Base-by-base conservation (phyloP, 2,113 vertebrate species). In the Indicator indicator region DNA sequence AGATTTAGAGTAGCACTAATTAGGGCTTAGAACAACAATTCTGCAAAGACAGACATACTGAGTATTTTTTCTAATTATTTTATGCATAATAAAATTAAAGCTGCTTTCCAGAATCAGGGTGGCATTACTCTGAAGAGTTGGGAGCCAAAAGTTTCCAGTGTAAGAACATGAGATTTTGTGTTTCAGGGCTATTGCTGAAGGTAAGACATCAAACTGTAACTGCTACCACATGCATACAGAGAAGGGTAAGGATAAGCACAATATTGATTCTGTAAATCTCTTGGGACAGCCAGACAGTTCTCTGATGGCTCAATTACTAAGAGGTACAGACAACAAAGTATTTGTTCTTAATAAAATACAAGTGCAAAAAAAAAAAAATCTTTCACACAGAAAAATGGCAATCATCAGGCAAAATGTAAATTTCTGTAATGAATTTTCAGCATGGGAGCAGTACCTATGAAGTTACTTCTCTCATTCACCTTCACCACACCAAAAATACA, bases 11-110 rank as follows among this genome's bases (percentile, higher is more conserved):
- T 89, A 89, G 80, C 32, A n/a, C 63, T 94, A 89, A 89, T 94
- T 91, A 90, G 73, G 59, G 94, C 85, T 91, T 83, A 81, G 85
- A 94, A 93, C 60, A 93, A 91, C 83, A 95, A 73, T 86, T 76
- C 93, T 30, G 83, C 68, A 76, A 54, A 88, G 95, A 94, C 70
- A 85, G 84, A 90, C 44, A 65, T 6, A 82, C 27, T 1, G 40
- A 77, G 63, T 88, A 83, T 65, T 90, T 90, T 81, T 73, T 70
- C 59, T 69, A 73, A 90, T 70, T 94, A 95, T 92, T 91, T 92
- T 83, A 92, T 85, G 63, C 72, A 91, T 26, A 67, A 90, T 93
- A 91, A 95, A 95, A 89, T 59, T 32, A 94, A 93, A 92, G 86
- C 48, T 70, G 52, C 92, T 96, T 92, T 89, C 70, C 60, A 83